Conservation (phyloP, 2,888 invertebrate species). For the Cheilosia impressa region DNA sequence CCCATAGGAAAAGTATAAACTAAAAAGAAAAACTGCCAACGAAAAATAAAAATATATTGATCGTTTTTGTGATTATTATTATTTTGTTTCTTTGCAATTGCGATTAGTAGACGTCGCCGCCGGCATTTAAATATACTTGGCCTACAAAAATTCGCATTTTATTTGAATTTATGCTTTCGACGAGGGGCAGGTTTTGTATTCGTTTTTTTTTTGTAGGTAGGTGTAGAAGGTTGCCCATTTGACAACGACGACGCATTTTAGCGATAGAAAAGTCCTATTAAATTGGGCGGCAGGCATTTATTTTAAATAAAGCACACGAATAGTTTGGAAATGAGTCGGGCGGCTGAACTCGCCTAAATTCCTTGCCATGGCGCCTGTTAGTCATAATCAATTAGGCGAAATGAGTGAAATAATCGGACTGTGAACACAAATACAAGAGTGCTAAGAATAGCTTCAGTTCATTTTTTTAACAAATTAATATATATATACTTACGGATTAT, state of each 20-base stretch:
- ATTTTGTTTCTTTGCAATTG: constrained; percentile 25
- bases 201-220: constrained; percentile 18
- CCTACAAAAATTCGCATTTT: constrained; percentile 39
- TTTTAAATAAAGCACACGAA: constrained; percentile 37
- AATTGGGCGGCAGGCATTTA: constrained; percentile 59
- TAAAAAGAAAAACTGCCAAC: constrained; percentile 27
- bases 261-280: constrained; percentile 23
- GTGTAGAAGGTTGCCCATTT: constrained; percentile 37
- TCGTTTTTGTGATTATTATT: constrained; percentile 31
- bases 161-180: constrained; percentile 8
- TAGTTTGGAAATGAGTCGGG: constrained; percentile 55
- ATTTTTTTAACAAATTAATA: constrained; percentile 3
- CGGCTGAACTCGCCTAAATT: constrained; percentile 52
- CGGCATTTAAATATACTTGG: constrained; percentile 33
- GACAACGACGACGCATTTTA: constrained; percentile 26
- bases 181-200: constrained; percentile 2
- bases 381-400: constrained; percentile 55
- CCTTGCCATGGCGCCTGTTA: constrained; percentile 63
- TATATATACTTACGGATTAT: neutral
- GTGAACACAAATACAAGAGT: constrained; percentile 31
- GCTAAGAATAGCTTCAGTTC: constrained; percentile 9
- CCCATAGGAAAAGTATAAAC: constrained; percentile 30
- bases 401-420: constrained; percentile 43
- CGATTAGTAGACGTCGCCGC: constrained; percentile 32
- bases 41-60: constrained; percentile 45